Evolutionary conservation across 2,797 vertebrate genomes (phyloP).

Genomic region (Scyliorhinus canicula): DNA sequence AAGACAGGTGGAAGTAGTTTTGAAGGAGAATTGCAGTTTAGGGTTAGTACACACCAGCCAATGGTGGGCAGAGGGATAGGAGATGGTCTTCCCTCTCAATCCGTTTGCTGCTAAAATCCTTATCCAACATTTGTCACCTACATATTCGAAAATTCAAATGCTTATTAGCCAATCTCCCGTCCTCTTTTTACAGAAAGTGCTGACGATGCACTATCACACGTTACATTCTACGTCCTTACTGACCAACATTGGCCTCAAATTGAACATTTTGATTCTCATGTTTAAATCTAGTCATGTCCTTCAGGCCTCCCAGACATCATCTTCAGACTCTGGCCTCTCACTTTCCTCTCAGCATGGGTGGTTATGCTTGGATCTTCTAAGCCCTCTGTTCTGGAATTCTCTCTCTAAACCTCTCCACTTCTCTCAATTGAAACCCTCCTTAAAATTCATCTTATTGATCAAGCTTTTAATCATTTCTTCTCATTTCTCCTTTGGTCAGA

Average conservation of each 20-base stretch:
- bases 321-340: background rate
- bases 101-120: background rate
- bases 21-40: background rate
- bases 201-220: too few species aligned
- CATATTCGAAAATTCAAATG: background rate
- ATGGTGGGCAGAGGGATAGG: background rate
- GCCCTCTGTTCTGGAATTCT: background rate
- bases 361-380: background rate
- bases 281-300: background rate
- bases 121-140: background rate
- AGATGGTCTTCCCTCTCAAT: background rate
- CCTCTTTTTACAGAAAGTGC: background rate
- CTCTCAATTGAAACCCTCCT: background rate
- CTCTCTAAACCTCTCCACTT: background rate
- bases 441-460: background rate
- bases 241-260: background rate
- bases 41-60: background rate
- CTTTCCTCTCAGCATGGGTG: background rate
- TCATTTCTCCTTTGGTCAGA: background rate
- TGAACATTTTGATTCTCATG: background rate
- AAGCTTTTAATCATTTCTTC: background rate
- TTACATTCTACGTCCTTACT: background rate
- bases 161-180: background rate
- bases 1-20: background rate
- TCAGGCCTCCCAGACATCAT: background rate